Conservation (phyloP, 2,888 invertebrate species). For the Parnassius smintheus region DNA sequence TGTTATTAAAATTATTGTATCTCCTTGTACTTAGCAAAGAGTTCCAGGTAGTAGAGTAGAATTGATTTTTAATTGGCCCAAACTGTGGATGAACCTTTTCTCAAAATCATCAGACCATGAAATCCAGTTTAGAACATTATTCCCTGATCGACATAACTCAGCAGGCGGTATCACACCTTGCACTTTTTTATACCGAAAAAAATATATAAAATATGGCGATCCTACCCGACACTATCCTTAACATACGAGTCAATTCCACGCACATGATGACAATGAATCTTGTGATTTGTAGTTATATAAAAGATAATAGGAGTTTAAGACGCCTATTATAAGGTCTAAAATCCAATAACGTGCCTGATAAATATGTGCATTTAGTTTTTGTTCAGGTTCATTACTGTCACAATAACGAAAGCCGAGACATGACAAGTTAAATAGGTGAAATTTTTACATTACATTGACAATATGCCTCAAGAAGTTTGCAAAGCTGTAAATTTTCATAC, state of each 20-base stretch:
- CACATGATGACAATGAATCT: background rate
- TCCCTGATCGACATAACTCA: too few species aligned
- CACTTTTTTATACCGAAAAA: background rate
- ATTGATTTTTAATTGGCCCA: too few species aligned
- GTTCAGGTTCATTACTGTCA: conserved; percentile 25
- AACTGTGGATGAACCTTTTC: too few species aligned
- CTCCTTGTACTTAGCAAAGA: too few species aligned
- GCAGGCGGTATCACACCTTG: too few species aligned
- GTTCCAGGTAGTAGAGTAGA: too few species aligned
- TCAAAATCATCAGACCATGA: too few species aligned
- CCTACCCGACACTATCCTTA: background rate
- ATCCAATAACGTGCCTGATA: background rate
- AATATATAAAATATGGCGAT: background rate
- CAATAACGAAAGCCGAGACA: conserved; percentile 29
- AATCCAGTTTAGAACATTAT: too few species aligned
- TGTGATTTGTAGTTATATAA: background rate
- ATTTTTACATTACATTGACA: conserved; percentile 23
- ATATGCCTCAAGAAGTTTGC: background rate
- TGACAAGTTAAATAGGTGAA: conserved; percentile 35
- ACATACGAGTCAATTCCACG: background rate
- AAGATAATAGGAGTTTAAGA: background rate
- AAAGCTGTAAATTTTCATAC: too few species aligned
- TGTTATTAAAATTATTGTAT: too few species aligned
- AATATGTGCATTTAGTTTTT: conserved; percentile 1
- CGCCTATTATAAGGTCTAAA: conserved; percentile 1